These are phyloP conservation scores for Ectemnius lituratus DNA, from an alignment of 2,888 invertebrate species.

Conservation along the genomic window DNA sequence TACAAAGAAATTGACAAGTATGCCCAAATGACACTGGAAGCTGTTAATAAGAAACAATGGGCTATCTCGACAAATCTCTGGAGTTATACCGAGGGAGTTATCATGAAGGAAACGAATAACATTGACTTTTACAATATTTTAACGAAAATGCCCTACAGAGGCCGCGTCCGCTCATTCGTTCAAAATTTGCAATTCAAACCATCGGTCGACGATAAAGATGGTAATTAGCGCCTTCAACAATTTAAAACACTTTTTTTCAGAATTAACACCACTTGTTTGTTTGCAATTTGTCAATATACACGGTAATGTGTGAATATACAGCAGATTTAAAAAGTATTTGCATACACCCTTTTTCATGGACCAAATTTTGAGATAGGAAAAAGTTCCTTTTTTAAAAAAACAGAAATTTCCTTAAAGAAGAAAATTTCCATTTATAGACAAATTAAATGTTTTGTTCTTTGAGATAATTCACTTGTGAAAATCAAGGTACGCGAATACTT, in stretches of 20 bases:
- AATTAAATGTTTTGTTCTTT: no score
- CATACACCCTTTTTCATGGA: no score
- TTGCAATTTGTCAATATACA: no score
- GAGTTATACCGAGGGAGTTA: slow-evolving; percentile 82
- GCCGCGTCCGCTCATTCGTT: background rate
- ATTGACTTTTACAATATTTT: slow-evolving; percentile 92
- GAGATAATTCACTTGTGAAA: background rate
- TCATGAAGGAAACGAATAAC: slow-evolving; percentile 81
- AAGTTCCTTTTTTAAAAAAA: no score
- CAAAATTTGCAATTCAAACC: background rate
- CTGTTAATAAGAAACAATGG: slow-evolving; percentile 82
- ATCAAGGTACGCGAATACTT: no score
- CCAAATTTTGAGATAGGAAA: no score
- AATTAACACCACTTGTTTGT: no score
- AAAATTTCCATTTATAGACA: no score
- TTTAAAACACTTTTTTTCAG: no score
- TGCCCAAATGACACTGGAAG: slow-evolving; percentile 80
- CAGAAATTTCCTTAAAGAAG: no score
- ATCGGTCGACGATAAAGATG: background rate
- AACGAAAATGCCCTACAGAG: slow-evolving; percentile 71
- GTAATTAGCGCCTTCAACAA: background rate
- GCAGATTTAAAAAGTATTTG: no score
- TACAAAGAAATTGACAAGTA: slow-evolving; percentile 80
- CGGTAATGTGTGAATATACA: no score
- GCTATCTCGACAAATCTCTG: slow-evolving; percentile 82